These are phyloP conservation scores for Hippocampus barbouri DNA, from an alignment of 2,113 vertebrate species.

Conservation along the genomic window DNA sequence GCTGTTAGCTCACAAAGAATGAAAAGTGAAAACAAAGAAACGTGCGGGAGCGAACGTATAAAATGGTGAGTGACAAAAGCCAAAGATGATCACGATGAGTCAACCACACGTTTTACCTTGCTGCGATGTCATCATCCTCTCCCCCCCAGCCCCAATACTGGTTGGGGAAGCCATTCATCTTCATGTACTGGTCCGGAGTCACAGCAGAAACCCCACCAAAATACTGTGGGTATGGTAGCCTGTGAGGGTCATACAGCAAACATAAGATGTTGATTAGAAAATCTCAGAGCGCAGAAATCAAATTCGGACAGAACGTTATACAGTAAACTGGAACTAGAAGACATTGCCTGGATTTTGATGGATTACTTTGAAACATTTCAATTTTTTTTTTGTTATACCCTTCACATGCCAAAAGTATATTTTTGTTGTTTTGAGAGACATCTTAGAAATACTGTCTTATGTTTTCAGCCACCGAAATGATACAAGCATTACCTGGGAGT, in stretches of 20 bases:
- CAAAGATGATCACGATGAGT: constrained; percentile 13
- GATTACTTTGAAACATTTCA: too few relatives aligned
- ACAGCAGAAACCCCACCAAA: constrained; percentile 91
- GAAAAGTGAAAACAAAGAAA: constrained; percentile 8
- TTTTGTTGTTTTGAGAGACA: too few relatives aligned
- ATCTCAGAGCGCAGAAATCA: neutral
- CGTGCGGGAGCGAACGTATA: constrained; percentile 8
- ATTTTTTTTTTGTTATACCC: too few relatives aligned
- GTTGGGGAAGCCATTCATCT: constrained; percentile 95
- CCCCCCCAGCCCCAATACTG: constrained; percentile 96
- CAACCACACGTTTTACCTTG: constrained; percentile 74
- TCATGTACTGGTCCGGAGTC: constrained; percentile 92
- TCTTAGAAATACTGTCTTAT: too few relatives aligned
- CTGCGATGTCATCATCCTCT: constrained; percentile 90
- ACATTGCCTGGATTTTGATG: too few relatives aligned
- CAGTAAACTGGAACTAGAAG: too few relatives aligned
- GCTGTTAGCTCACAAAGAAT: neutral
- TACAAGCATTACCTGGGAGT: too few relatives aligned
- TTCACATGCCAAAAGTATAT: too few relatives aligned
- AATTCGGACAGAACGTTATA: too few relatives aligned
- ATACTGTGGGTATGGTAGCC: constrained; percentile 88
- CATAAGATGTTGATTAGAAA: constrained; percentile 16
- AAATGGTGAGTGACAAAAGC: constrained; percentile 21
- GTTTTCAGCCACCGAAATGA: too few relatives aligned
- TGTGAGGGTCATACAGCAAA: constrained; percentile 50